Evolutionary conservation across 2,797 vertebrate species (phyloP).

Genomic region (Sebastes wilsoni): DNA sequence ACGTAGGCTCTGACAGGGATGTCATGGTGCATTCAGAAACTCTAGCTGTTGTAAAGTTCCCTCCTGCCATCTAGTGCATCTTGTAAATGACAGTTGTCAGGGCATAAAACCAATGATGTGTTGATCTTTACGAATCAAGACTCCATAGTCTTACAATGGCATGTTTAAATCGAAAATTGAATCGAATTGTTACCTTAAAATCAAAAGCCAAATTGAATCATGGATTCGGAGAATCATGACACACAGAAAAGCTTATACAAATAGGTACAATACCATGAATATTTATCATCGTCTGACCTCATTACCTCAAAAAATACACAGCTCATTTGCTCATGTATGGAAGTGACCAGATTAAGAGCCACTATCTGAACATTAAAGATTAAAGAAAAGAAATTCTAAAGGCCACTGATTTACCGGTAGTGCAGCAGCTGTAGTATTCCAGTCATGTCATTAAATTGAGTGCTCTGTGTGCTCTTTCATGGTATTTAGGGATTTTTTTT

Average conservation of each 20-base stretch:
- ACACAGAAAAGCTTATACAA: not conserved
- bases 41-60: too few relatives aligned
- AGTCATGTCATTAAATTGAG: not conserved
- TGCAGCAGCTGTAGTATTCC: not conserved
- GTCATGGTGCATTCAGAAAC: too few relatives aligned
- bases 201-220: too few relatives aligned
- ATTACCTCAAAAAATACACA: not conserved
- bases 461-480: not conserved
- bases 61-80: too few relatives aligned
- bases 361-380: not conserved
- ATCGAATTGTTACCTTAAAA: fast-evolving
- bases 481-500: not conserved
- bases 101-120: too few relatives aligned
- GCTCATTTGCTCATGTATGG: not conserved
- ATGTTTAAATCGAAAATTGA: too few relatives aligned
- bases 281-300: not conserved
- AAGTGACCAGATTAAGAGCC: not conserved
- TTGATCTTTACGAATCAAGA: too few relatives aligned
- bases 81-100: too few relatives aligned
- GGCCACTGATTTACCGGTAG: not conserved
- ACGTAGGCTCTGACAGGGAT: too few relatives aligned
- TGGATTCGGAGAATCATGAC: too few relatives aligned
- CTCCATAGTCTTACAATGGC: too few relatives aligned
- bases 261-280: not conserved
- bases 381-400: not conserved